These are phyloP conservation scores for Dendrolimus houi DNA, from an alignment of 2,888 invertebrate species.

Conservation along the genomic window DNA sequence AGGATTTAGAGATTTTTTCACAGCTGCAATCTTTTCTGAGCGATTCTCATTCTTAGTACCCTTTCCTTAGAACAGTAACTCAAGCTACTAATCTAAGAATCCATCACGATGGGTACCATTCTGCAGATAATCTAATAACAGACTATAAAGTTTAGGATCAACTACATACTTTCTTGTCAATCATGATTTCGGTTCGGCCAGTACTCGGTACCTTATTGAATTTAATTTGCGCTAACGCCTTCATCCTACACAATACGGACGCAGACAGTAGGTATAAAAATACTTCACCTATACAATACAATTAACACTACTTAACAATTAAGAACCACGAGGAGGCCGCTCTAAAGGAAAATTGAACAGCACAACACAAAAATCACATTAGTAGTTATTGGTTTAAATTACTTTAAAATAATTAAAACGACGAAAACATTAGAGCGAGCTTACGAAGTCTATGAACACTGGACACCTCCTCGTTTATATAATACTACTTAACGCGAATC, in stretches of 20 bases:
- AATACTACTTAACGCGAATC: constrained; percentile 72
- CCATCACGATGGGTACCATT: too few relatives aligned
- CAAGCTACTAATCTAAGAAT: too few relatives aligned
- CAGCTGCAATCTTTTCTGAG: too few relatives aligned
- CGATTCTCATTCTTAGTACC: too few relatives aligned
- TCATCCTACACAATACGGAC: constrained; percentile 61
- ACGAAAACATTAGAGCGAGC: constrained; percentile 5
- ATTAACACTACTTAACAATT: constrained; percentile 74
- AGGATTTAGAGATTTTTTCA: too few relatives aligned
- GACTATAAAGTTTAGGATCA: too few relatives aligned
- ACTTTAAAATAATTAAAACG: too few relatives aligned
- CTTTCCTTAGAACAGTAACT: too few relatives aligned
- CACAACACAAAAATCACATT: constrained; percentile 4
- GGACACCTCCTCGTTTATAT: constrained; percentile 43
- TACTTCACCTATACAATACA: constrained; percentile 72
- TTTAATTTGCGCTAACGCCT: constrained; percentile 63
- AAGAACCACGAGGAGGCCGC: constrained; percentile 63
- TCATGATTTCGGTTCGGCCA: neutral
- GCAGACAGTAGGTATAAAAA: constrained; percentile 71
- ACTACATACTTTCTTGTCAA: too few relatives aligned
- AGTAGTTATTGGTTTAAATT: constrained; percentile 7
- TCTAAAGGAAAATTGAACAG: constrained; percentile 10
- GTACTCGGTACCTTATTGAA: constrained; percentile 29
- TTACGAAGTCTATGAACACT: constrained; percentile 6
- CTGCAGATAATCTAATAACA: too few relatives aligned